Base-by-base conservation (phyloP, 1,140 invertebrate genomes). In the Pseudomyrmex pallidus region DNA sequence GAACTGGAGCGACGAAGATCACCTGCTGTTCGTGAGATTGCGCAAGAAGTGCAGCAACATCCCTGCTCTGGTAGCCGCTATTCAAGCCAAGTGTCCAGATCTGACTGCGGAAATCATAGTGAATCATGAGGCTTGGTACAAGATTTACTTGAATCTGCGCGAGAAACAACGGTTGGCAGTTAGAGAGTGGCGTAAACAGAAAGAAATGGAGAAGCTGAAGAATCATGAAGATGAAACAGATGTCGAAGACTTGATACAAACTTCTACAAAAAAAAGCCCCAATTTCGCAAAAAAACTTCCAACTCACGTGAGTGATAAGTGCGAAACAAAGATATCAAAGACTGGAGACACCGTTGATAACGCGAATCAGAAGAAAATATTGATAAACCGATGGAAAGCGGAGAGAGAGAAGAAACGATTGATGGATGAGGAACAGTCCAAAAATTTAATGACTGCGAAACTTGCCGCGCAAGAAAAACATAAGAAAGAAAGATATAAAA, bases 101-200 rank as follows among this genome's bases (percentile, higher is more conserved):
- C 46, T 94, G 5, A 90, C 92, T 1, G 83, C 80, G 0, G 92
- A 93, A 44, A 61, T 66, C 2, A 94, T 94, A 13, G 83, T 94
- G 3, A 94, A 94, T 78, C 94, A 94, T 68, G 94, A 94, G 56
- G 88, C 90, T 0, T 94, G 94, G 94, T 94, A 94, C 77, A 94
- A 93, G 74, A 44, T 89, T 17, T 94, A 94, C 61, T 25, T 91
- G 10, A 74, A 89, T 0, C 72, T 94, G n/a, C 90, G 92, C 0
- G 91, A 93, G 2, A 93, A 92, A 17, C 93, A 94, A 59, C 90
- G 84, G 56, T 63, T 74, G 0, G 78, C 86, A 0, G 84, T 94
- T 0, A 85, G 84, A 12, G 86, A 92, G 61, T 94, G 94, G 94
- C 90, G 91, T 3, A 85, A 78, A 20, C 85, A 73, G 17, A 92